phyloP scores from a whole-genome alignment of 2,797 vertebrate species.

The Chromis chromis region DNA sequence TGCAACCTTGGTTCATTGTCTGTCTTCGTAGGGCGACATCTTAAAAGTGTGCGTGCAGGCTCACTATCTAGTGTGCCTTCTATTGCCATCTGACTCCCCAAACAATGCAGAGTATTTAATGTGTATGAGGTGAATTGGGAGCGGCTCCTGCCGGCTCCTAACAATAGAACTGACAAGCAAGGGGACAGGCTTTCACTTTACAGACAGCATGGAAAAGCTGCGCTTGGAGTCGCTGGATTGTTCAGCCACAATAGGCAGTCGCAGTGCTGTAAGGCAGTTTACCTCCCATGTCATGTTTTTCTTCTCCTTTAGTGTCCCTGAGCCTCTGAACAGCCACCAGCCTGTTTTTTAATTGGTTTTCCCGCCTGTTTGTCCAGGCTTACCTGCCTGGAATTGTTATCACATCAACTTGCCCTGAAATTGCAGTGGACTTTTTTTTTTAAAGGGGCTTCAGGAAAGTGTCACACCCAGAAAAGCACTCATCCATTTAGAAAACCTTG shows the following conservation, averaged over 20 bases:
- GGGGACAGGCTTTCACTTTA: constrained; percentile 65
- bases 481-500: constrained; percentile 33
- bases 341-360: constrained; percentile 65
- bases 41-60: constrained; percentile 15
- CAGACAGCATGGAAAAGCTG: constrained; percentile 44
- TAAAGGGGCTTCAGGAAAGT: constrained; percentile 24
- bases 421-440: constrained; percentile 27
- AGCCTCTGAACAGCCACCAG: constrained; percentile 35
- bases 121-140: constrained; percentile 68
- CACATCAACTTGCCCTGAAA: constrained; percentile 40
- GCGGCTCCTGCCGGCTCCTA: constrained; percentile 61
- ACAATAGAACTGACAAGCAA: constrained; percentile 76
- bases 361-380: constrained; percentile 29
- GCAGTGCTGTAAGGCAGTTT: constrained; percentile 47
- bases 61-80: constrained; percentile 21
- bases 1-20: background rate
- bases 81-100: constrained; percentile 54
- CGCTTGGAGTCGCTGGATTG: constrained; percentile 57
- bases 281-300: constrained; percentile 67
- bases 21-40: background rate
- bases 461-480: constrained; percentile 40
- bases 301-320: constrained; percentile 42
- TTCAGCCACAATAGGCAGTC: constrained; percentile 62
- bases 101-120: constrained; percentile 69
- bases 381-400: constrained; percentile 60